These are phyloP conservation scores for Parnassius mnemosyne DNA, from an alignment of 2,888 invertebrate species.

Conservation along the genomic window DNA sequence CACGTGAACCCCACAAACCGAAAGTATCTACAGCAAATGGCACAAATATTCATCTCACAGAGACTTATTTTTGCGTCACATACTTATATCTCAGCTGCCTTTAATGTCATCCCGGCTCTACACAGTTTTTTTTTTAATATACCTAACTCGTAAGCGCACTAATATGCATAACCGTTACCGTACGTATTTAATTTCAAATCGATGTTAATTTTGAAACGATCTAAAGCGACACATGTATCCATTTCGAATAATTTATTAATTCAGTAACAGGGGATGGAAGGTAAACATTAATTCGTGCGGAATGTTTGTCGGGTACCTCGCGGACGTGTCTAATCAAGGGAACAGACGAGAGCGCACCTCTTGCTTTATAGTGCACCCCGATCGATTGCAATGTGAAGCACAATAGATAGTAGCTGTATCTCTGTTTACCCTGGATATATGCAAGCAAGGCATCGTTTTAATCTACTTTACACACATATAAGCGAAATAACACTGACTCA, in stretches of 20 bases:
- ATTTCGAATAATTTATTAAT: constrained; percentile 34
- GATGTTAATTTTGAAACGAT: background rate
- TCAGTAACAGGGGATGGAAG: constrained; percentile 27
- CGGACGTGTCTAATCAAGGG: constrained; percentile 29
- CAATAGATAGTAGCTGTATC: background rate
- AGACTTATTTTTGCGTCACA: too few relatives aligned
- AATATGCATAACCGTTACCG: too few relatives aligned
- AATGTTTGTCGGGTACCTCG: constrained; percentile 26
- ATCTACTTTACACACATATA: too few relatives aligned
- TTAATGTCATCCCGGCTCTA: too few relatives aligned
- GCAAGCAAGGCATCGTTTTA: too few relatives aligned
- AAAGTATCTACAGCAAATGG: too few relatives aligned
- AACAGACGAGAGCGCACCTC: constrained; percentile 23
- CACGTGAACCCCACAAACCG: too few relatives aligned
- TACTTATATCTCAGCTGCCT: too few relatives aligned
- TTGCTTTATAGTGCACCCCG: constrained; percentile 27
- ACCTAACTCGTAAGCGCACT: too few relatives aligned
- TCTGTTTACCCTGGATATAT: background rate
- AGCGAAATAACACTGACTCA: too few relatives aligned
- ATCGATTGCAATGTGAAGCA: constrained; percentile 9
- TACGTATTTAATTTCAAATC: background rate
- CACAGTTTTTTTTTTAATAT: too few relatives aligned
- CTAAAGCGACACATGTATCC: constrained; percentile 28
- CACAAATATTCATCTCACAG: too few relatives aligned
- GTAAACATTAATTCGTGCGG: constrained; percentile 28